phyloP scores from a whole-genome alignment of 2,888 invertebrate species.

The Limnephilus auricula region DNA sequence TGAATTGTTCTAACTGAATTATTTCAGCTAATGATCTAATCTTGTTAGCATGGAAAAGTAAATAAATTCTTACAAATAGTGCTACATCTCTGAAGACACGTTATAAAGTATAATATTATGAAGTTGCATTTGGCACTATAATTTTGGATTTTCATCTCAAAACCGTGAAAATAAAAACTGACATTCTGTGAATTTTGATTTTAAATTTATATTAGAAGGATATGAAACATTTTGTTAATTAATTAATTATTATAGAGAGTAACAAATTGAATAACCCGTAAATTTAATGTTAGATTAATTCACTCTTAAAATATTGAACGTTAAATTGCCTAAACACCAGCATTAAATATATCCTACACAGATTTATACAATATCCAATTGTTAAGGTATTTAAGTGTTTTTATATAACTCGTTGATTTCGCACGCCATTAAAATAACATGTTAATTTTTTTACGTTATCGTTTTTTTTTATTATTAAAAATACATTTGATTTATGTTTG shows the following conservation, averaged over 20 bases:
- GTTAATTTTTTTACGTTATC: slow-evolving; percentile 59
- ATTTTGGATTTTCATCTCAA: slow-evolving; percentile 4
- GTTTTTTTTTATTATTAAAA: slow-evolving; percentile 62
- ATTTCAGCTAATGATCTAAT: neutral
- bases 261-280: slow-evolving; percentile 29
- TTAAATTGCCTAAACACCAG: slow-evolving; percentile 29
- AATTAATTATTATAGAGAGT: slow-evolving; percentile 35
- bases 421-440: slow-evolving; percentile 59
- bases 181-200: neutral
- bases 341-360: slow-evolving; percentile 30
- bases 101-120: neutral
- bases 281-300: slow-evolving; percentile 35
- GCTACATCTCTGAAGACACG: neutral
- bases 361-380: slow-evolving; percentile 30
- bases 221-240: neutral
- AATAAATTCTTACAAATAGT: neutral
- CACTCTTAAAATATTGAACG: slow-evolving; percentile 41
- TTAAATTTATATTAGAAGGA: neutral
- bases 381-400: slow-evolving; percentile 34
- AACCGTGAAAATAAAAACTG: neutral
- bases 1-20: neutral
- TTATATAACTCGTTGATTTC: slow-evolving; percentile 64
- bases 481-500: slow-evolving; percentile 57
- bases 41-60: neutral
- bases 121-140: slow-evolving; percentile 22